Evolutionary conservation across 2,113 vertebrate genomes (phyloP).

Genomic region (Prionailurus bengalensis): DNA sequence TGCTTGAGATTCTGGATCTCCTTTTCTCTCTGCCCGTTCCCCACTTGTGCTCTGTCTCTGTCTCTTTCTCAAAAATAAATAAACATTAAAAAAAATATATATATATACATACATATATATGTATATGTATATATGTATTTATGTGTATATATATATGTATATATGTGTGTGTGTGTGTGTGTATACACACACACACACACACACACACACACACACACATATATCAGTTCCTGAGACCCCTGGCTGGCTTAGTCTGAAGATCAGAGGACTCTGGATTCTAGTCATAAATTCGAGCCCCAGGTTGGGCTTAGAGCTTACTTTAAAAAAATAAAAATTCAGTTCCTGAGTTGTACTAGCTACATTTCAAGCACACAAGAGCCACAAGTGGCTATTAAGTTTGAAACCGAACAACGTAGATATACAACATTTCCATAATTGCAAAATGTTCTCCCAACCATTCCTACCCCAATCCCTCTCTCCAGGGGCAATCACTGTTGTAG

Average conservation of each 20-base stretch:
- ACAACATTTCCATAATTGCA: not conserved
- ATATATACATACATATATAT: too few species aligned
- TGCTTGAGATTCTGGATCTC: too few species aligned
- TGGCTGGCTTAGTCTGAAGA: not conserved
- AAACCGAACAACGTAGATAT: not conserved
- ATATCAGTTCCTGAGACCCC: not conserved
- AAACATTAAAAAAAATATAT: too few species aligned
- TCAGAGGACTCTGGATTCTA: not conserved
- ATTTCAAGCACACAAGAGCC: not conserved
- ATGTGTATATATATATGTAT: too few species aligned
- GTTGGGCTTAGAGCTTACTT: not conserved
- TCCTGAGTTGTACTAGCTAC: not conserved
- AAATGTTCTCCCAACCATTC: not conserved
- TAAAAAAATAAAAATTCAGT: not conserved
- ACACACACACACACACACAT: too few species aligned
- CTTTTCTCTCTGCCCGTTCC: too few species aligned
- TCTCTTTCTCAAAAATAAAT: too few species aligned
- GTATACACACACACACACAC: too few species aligned
- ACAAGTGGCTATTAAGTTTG: not conserved
- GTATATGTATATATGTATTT: too few species aligned
- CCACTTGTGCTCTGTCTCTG: too few species aligned
- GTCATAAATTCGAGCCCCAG: not conserved
- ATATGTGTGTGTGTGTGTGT: too few species aligned
- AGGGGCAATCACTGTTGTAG: not conserved
- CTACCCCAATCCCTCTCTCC: not conserved